Percentiles rank a stretch among this genome's conserved stretches.
These are phyloP conservation scores for Oryzias curvinotus DNA, from an alignment of 2,113 vertebrate genomes.

Conservation along the genomic window DNA sequence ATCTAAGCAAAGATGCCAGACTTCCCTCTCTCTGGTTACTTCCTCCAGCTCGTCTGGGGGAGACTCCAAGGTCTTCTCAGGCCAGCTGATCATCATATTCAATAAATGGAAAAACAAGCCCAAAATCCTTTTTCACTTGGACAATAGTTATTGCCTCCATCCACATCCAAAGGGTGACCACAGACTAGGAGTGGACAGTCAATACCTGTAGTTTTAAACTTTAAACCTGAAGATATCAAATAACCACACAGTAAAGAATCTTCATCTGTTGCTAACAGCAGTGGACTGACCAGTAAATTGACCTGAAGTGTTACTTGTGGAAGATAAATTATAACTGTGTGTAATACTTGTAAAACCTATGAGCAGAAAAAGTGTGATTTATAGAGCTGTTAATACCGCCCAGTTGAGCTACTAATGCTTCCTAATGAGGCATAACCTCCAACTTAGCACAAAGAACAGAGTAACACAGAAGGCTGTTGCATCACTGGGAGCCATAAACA, in stretches of 20 bases:
- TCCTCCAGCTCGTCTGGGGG: no score
- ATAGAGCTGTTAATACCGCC: conserved; percentile 69
- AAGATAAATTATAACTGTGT: conserved; percentile 35
- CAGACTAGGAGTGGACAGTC: no score
- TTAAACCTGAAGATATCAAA: not conserved
- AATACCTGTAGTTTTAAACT: no score
- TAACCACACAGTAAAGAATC: not conserved
- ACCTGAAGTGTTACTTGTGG: conserved; percentile 34
- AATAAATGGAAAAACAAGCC: no score
- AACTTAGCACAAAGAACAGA: conserved; percentile 59
- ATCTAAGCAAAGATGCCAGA: no score
- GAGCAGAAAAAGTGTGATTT: conserved; percentile 58
- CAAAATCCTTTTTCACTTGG: no score
- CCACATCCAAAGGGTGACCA: no score
- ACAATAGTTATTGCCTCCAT: no score
- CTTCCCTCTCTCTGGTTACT: no score
- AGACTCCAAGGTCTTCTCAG: no score
- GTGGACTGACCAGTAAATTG: conserved; percentile 25
- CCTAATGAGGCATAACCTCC: conserved; percentile 69
- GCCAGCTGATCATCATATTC: no score
- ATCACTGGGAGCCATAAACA: conserved; percentile 30
- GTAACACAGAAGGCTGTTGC: conserved; percentile 46
- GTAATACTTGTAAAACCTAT: conserved; percentile 34
- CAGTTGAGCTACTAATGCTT: conserved; percentile 71
- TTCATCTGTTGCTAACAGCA: conserved; percentile 19